Percentiles rank a stretch among this genome's conserved stretches.
These are phyloP conservation scores for Ophonus ardosiacus DNA, from an alignment of 2,888 invertebrate genomes.

Conservation along the genomic window DNA sequence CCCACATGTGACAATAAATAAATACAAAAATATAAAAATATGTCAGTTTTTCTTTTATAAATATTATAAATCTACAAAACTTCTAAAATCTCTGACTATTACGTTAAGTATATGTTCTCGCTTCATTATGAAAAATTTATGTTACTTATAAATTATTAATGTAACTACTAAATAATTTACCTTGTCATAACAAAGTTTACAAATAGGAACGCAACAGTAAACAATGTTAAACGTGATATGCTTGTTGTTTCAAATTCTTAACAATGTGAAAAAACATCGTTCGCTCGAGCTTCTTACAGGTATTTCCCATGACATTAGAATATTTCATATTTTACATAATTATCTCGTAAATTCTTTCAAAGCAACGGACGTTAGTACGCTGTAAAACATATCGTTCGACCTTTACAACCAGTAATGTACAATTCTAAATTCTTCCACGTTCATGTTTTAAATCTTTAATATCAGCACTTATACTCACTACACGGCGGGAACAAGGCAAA, in stretches of 20 bases:
- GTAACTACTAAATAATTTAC: too few relatives aligned
- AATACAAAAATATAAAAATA: too few relatives aligned
- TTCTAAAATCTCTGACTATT: too few relatives aligned
- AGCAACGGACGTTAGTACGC: slow-evolving; percentile 27
- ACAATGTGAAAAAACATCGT: slow-evolving; percentile 25
- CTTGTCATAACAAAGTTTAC: too few relatives aligned
- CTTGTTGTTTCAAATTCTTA: not conserved
- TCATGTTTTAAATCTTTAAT: slow-evolving; percentile 55
- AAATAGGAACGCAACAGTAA: too few relatives aligned
- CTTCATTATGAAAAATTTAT: too few relatives aligned
- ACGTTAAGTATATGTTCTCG: too few relatives aligned
- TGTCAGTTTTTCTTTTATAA: too few relatives aligned
- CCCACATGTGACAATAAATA: too few relatives aligned
- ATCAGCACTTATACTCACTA: slow-evolving; percentile 53
- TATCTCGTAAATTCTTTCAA: slow-evolving; percentile 59
- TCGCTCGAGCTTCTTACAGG: slow-evolving; percentile 12
- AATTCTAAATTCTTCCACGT: slow-evolving; percentile 52
- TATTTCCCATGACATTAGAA: slow-evolving; percentile 50
- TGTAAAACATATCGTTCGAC: slow-evolving; percentile 54
- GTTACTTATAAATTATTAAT: too few relatives aligned
- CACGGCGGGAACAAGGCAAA: slow-evolving; percentile 28
- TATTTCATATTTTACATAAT: slow-evolving; percentile 60
- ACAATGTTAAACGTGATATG: too few relatives aligned
- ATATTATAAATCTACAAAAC: too few relatives aligned
- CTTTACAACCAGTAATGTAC: slow-evolving; percentile 59